Evolutionary conservation across 2,797 vertebrate species (phyloP), one percentile per base, ranked within the genome.

Genomic region (Chaetophractus vellerosus): DNA sequence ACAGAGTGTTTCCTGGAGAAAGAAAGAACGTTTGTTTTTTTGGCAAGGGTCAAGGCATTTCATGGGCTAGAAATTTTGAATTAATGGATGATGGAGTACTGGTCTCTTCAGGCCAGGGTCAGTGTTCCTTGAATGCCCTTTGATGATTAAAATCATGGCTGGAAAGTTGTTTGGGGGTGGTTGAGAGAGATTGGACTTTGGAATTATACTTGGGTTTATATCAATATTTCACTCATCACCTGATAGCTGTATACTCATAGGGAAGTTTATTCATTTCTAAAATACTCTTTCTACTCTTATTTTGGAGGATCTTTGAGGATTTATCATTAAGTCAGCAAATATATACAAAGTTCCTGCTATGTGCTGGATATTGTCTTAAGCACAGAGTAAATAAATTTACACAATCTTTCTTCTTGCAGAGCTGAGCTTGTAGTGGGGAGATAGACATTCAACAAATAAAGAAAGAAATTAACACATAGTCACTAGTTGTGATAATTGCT

Each of bases 181-280:
- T 55, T 24, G 26, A 55, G 52, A 71, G 76, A 81, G 16, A 12
- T 6, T 31, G 41, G 36, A 6, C 59, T 14, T 89, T 69, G 68
- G 36, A 85, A 38, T 88, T 12, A 2, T 68, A 81, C 83, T 78
- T 90, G 74, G 4, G 0, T 75, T 89, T 88, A 15, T 55, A 50
- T 55, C 6, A 76, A 31, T 84, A 19, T 91, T 74, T 92, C 9
- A 80, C 26, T 24, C 15, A 38, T 85, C 16, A 72, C 6, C 21
- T 41, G 66, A 0, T 33, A 72, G 23, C 57, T 78, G 15, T 21
- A 5, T 66, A 74, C 31, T 45, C 10, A 48, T 45, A 24, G 23
- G n/a, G 28, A 72, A 72, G 52, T 45, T 48, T 57, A 74, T 72
- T 94, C 6, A 50, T 91, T 15, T 85, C 57, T 80, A 91, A 88